Conservation (phyloP, 2,113 vertebrate species). For the Coptodon bakossiorum region DNA sequence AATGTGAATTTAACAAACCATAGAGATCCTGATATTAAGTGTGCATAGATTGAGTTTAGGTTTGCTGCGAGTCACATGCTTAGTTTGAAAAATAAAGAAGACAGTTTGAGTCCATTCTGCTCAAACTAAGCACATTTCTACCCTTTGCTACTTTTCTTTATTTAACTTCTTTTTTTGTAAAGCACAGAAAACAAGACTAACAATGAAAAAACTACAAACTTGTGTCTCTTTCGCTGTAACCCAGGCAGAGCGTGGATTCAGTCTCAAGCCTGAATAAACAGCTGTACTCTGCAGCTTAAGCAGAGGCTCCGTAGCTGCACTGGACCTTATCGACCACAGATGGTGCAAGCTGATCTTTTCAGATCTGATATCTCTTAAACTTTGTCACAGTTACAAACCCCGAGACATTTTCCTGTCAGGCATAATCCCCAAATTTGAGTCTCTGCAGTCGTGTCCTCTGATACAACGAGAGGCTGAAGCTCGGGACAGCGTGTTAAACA, state of each 20-base stretch:
- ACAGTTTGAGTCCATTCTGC: neutral
- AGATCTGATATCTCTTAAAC: neutral
- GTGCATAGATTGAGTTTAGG: rapidly evolving
- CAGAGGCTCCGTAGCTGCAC: neutral
- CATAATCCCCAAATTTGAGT: neutral
- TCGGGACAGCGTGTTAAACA: neutral
- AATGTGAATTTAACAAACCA: neutral
- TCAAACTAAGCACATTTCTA: neutral
- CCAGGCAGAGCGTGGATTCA: neutral
- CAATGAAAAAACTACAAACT: neutral
- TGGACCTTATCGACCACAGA: neutral
- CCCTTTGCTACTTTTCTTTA: neutral
- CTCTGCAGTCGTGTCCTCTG: rapidly evolving
- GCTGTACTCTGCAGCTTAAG: neutral
- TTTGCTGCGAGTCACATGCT: neutral
- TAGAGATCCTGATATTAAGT: rapidly evolving
- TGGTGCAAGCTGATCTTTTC: neutral
- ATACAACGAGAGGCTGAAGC: neutral
- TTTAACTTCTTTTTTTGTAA: neutral
- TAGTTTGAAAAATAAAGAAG: neutral
- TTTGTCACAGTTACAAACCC: neutral
- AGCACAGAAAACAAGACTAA: neutral
- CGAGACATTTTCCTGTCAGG: neutral
- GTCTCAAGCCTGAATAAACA: neutral
- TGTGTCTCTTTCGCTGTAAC: neutral